phyloP scores from a whole-genome alignment of 2,797 vertebrate genomes.

The Catamblyrhynchus diadema region DNA sequence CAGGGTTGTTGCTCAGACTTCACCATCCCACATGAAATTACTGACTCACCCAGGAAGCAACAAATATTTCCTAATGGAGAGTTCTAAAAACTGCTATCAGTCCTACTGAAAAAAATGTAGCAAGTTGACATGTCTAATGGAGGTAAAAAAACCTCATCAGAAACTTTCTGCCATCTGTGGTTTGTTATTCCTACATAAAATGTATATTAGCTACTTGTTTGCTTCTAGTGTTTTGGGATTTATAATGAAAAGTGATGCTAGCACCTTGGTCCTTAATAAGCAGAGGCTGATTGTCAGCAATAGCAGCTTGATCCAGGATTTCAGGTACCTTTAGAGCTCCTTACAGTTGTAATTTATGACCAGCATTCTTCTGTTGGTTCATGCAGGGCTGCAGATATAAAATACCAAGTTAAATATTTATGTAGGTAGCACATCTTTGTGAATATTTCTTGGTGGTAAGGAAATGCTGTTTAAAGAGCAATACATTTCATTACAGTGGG shows the following conservation, averaged over 20 bases:
- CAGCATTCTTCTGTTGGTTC: background rate
- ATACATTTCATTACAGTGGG: slow-evolving; percentile 27
- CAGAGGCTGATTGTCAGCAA: background rate
- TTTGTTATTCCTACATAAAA: background rate
- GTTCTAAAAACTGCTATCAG: background rate
- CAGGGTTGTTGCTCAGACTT: background rate
- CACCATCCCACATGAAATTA: background rate
- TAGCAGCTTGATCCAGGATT: background rate
- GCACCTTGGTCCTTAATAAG: background rate
- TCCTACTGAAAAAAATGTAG: background rate
- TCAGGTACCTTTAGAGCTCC: background rate
- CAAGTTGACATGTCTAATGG: background rate
- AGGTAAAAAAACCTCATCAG: background rate
- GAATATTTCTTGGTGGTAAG: background rate
- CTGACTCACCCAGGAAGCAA: background rate
- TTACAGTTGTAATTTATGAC: background rate
- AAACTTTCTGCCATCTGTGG: background rate
- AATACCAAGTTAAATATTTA: slow-evolving; percentile 52
- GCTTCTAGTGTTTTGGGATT: background rate
- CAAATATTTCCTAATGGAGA: slow-evolving; percentile 3
- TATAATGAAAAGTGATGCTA: background rate
- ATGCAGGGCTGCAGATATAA: background rate
- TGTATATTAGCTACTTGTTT: background rate
- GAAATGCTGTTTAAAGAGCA: slow-evolving; percentile 39
- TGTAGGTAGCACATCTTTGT: slow-evolving; percentile 15